A percentile compares a stretch with the other conserved stretches of the same genome.
Evolutionary conservation across 2,113 vertebrate species (phyloP).

Genomic region (Alaudala cheleensis): DNA sequence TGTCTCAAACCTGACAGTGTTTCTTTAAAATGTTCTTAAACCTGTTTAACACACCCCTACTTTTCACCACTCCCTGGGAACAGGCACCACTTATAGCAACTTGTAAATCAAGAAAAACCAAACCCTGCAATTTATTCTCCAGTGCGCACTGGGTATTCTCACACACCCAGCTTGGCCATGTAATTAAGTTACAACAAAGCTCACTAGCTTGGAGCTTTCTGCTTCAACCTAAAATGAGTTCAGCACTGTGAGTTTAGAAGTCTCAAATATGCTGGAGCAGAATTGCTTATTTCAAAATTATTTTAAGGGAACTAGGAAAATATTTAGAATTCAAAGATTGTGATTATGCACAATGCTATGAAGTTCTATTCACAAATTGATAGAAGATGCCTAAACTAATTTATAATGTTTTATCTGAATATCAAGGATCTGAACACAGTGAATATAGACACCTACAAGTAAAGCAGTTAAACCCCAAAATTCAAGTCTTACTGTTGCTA

Average conservation of each 20-base stretch:
- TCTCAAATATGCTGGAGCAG: neutral
- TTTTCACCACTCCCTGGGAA: conserved; percentile 55
- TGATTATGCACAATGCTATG: neutral
- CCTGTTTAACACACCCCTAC: conserved; percentile 52
- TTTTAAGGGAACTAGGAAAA: neutral
- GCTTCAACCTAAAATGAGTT: neutral
- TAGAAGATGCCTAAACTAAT: neutral
- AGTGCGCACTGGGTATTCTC: conserved; percentile 5
- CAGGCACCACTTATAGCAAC: conserved; percentile 39
- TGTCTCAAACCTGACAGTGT: conserved; percentile 30
- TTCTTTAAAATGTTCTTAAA: conserved; percentile 63
- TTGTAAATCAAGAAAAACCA: conserved; percentile 68
- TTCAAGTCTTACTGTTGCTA: neutral
- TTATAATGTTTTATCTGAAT: neutral
- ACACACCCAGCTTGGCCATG: conserved; percentile 38
- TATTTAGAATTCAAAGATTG: neutral
- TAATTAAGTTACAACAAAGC: conserved; percentile 18
- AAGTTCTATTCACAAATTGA: neutral
- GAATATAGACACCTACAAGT: neutral
- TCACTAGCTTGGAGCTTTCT: neutral
- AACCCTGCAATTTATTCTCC: conserved; percentile 46
- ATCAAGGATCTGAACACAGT: neutral
- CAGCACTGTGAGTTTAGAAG: neutral
- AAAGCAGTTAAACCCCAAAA: neutral
- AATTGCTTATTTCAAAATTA: neutral